Percentiles rank a stretch among this genome's conserved stretches.
These are phyloP conservation scores for Amiota minor DNA, from an alignment of 2,888 invertebrate genomes.

Conservation along the genomic window DNA sequence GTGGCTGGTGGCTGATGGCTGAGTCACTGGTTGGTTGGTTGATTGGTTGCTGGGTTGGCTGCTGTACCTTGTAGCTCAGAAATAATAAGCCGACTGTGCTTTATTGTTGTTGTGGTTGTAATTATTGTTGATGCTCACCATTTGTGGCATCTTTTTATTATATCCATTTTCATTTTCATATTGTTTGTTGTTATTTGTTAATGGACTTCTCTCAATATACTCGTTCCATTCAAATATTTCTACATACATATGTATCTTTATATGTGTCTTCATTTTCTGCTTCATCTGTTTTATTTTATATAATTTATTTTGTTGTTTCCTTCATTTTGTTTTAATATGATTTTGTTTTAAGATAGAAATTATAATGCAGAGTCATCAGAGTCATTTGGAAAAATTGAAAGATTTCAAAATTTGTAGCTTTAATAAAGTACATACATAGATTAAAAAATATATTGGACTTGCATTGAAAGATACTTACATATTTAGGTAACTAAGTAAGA, in stretches of 20 bases:
- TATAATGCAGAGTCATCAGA: no score
- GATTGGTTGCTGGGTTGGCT: slow-evolving; percentile 39
- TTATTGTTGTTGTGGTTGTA: background rate
- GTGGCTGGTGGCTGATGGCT: slow-evolving; percentile 8
- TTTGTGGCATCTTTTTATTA: background rate
- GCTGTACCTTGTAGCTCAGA: background rate
- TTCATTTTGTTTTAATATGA: background rate
- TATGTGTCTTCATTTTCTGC: background rate
- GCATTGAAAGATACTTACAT: no score
- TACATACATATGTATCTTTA: background rate
- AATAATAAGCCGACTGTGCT: background rate
- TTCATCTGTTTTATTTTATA: background rate
- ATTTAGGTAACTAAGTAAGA: no score
- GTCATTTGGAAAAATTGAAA: no score
- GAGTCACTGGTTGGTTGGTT: slow-evolving; percentile 42
- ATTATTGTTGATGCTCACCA: slow-evolving; percentile 9
- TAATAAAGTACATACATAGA: no score
- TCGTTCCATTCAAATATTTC: no score
- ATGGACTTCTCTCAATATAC: background rate
- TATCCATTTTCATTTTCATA: background rate
- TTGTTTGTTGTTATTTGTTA: background rate
- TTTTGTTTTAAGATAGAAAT: no score
- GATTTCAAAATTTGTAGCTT: no score
- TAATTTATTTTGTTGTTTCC: background rate
- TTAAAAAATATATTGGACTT: no score